Evolutionary conservation across 2,113 vertebrate genomes (phyloP).

Genomic region (Myrmophylax atrothorax): DNA sequence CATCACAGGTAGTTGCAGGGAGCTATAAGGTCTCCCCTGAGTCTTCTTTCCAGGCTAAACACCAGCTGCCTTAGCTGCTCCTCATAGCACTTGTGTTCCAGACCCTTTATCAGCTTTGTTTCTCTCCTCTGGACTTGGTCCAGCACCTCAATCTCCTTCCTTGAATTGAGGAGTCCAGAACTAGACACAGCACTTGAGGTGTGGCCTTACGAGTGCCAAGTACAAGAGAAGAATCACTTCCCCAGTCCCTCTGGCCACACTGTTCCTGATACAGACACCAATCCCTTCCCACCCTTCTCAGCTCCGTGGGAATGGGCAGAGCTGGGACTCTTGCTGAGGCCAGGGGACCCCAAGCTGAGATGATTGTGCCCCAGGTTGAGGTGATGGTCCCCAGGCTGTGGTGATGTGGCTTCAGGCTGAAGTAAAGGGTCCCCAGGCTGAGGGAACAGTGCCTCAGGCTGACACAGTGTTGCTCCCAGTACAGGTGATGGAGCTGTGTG

Average conservation of each 20-base stretch:
- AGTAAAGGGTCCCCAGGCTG: background rate
- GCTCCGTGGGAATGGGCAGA: background rate
- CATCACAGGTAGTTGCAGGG: background rate
- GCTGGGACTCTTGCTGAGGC: background rate
- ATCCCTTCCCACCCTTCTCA: background rate
- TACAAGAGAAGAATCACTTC: background rate
- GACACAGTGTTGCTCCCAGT: background rate
- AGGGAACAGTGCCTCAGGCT: background rate
- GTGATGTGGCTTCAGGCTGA: accelerated
- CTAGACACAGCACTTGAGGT: background rate
- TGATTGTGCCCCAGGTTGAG: background rate
- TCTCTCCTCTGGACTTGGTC: background rate
- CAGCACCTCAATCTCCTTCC: background rate
- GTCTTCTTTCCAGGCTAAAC: background rate
- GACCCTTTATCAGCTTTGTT: background rate
- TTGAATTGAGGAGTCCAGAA: background rate
- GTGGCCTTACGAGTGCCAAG: background rate
- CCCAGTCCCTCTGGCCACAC: background rate
- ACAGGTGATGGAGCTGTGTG: background rate
- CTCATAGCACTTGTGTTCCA: background rate
- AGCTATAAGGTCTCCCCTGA: accelerated
- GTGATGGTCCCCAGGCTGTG: background rate
- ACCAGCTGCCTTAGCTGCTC: background rate
- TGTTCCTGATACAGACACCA: background rate
- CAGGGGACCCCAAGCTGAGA: background rate